These are phyloP conservation scores for Rhinogobio ventralis DNA, from an alignment of 2,797 vertebrate species.

Conservation along the genomic window DNA sequence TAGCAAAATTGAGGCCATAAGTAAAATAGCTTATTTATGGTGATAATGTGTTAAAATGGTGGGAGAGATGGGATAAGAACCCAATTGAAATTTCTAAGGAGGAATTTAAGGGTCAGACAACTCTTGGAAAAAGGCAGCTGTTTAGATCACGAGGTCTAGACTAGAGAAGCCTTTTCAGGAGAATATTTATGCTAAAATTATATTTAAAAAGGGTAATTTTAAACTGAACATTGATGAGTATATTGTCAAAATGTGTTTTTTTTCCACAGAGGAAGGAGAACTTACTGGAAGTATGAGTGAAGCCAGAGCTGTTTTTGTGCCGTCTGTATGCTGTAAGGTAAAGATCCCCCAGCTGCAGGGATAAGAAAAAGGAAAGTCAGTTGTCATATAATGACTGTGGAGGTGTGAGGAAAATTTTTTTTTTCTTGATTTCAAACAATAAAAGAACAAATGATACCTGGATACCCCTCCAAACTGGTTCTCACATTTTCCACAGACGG, in stretches of 20 bases:
- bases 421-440: not conserved
- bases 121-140: conserved; percentile 22
- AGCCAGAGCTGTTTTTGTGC: conserved; percentile 96
- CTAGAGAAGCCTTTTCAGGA: conserved; percentile 2
- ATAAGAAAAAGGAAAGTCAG: conserved; percentile 41
- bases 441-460: conserved; percentile 78
- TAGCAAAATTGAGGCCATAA: conserved; percentile 6
- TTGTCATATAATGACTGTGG: not conserved
- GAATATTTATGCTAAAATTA: conserved; percentile 16
- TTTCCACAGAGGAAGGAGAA: conserved; percentile 52
- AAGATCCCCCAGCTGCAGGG: conserved; percentile 90
- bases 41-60: conserved; percentile 2
- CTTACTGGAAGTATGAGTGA: conserved; percentile 95
- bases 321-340: conserved; percentile 95
- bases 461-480: conserved; percentile 95
- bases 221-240: conserved; percentile 10
- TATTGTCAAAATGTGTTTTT: not conserved
- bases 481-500: conserved; percentile 95
- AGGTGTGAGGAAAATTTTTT: not conserved
- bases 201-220: not conserved
- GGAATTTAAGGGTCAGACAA: conserved; percentile 20
- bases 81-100: conserved; percentile 16
- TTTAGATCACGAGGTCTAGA: not conserved
- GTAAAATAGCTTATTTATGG: conserved; percentile 33
- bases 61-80: not conserved